Base-by-base conservation (phyloP, 2,113 vertebrate genomes). In the Sinocyclocheilus grahami region DNA sequence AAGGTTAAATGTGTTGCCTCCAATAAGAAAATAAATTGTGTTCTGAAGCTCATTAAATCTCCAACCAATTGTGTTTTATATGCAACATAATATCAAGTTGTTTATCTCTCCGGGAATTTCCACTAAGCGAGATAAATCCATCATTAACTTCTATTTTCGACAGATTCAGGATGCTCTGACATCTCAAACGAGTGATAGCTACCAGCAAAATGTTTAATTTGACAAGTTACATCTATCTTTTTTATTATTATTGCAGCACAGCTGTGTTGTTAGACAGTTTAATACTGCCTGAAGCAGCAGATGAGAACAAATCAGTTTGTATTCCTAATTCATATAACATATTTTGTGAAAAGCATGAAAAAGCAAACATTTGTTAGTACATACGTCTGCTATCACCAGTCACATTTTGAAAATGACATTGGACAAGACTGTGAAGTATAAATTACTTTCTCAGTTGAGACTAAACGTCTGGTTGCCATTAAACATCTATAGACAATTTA, bases 161-260 rank as follows among this genome's bases (percentile, higher is more conserved):
- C 30, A 86, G 65, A 69, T 42, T 80, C 16, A 20, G 39, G 65
- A 85, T 77, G 60, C 62, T 86, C 48, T 71, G 33, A 71, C 62
- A 27, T 14, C 77, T 62, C 78, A 65, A n/a, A 72, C 1, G 69
- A 60, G 33, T 33, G 77, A 86, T 86, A n/a, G 33, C 85, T 78
- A 81, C 30, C 58, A 72, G 65, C 85, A 33, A 81, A 86, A 62
- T 81, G 67, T 81, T 86, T 60, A 39, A 74, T 72, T 79, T 86
- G 85, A 86, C 85, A 81, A n/a, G 69, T 72, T 72, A 30, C 65
- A 86, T 86, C 55, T 69, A 69, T 82, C 62, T 51, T 51, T 82
- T 53, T 82, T 67, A 39, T 33, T 80, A 62, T 62, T 69, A 82
- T 46, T 81, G 78, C 13, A 16, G 78, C 5, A 18, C 55, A 63